Conservation (phyloP, 2,113 vertebrate species). For the Zootoca vivipara region DNA sequence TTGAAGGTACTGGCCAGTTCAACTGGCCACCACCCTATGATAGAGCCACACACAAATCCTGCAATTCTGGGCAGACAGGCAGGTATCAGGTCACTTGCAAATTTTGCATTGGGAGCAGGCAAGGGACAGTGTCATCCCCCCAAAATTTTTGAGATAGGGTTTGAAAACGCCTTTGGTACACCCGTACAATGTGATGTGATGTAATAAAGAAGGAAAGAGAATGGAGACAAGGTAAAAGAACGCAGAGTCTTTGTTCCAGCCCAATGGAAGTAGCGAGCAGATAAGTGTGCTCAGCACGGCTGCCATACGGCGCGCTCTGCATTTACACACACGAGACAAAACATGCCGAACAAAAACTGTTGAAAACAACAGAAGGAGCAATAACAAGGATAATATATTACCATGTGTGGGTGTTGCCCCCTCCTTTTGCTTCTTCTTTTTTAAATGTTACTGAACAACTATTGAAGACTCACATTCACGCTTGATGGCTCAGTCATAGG, state of each 20-base stretch:
- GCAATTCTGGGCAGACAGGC: too few species aligned
- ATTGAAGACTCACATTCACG: constrained; percentile 26
- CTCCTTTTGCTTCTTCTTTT: not conserved
- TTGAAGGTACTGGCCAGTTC: too few species aligned
- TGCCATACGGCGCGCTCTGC: constrained; percentile 54
- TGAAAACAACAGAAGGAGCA: constrained; percentile 60
- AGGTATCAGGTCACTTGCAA: too few species aligned
- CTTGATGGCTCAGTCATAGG: not conserved
- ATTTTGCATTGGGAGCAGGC: not conserved
- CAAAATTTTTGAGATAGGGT: too few species aligned
- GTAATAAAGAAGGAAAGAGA: not conserved
- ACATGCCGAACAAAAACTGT: constrained; percentile 49
- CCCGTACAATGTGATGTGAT: not conserved
- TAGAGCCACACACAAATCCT: too few species aligned
- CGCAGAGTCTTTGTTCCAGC: constrained; percentile 23
- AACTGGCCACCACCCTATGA: too few species aligned
- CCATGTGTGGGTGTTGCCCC: not conserved
- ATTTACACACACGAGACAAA: constrained; percentile 21
- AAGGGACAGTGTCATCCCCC: not conserved
- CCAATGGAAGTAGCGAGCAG: constrained; percentile 49
- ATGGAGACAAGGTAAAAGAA: constrained; percentile 36
- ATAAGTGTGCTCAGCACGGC: constrained; percentile 49
- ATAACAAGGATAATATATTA: constrained; percentile 50
- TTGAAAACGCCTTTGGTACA: not conserved
- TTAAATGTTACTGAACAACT: not conserved